Conservation (phyloP, 2,113 vertebrate genomes). For the Anolis carolinensis region DNA sequence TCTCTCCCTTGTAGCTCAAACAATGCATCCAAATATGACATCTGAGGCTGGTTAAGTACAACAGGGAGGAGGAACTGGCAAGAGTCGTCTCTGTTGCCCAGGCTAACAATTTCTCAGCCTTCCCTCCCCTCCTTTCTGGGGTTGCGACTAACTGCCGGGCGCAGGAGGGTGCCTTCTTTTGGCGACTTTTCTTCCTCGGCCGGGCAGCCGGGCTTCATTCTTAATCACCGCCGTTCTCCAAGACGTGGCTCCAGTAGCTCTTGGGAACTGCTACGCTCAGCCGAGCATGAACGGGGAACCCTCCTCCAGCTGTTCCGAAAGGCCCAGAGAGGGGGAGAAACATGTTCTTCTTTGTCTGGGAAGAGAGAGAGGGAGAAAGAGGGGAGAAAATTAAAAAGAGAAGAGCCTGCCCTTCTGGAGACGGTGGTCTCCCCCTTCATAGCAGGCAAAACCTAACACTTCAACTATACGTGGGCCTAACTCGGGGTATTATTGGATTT, state of each 20-base stretch:
- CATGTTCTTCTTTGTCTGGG: slow-evolving; percentile 5
- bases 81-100: not conserved
- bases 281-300: slow-evolving; percentile 10
- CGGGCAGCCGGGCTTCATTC: slow-evolving; percentile 35
- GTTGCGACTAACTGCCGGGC: not conserved
- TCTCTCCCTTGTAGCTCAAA: not conserved
- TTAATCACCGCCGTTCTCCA: slow-evolving; percentile 35
- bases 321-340: fast-evolving
- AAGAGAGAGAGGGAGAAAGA: not conserved
- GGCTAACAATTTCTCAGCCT: fast-evolving
- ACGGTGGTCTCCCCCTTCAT: not conserved
- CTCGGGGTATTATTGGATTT: too few relatives aligned
- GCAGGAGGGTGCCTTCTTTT: fast-evolving
- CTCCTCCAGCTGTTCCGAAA: slow-evolving; percentile 14
- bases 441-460: too few relatives aligned
- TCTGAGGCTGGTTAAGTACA: not conserved
- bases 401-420: not conserved
- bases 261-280: slow-evolving; percentile 20
- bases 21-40: fast-evolving
- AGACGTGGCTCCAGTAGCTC: slow-evolving; percentile 30
- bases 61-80: too few relatives aligned
- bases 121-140: not conserved
- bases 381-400: not conserved
- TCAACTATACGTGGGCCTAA: too few relatives aligned
- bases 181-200: not conserved